Base-by-base conservation (phyloP, 2,113 vertebrate genomes). In the Okapia johnstoni region DNA sequence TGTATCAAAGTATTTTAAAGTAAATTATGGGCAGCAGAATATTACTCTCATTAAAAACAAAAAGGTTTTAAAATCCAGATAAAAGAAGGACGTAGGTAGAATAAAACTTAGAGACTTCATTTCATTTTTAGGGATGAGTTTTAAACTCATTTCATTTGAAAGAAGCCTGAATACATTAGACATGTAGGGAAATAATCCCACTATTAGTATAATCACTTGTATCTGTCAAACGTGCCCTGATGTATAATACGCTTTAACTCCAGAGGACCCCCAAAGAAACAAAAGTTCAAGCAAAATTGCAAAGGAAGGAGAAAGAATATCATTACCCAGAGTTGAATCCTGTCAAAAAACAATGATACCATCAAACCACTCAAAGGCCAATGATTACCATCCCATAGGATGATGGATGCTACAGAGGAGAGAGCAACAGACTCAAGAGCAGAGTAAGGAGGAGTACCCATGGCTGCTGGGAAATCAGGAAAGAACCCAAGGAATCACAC, bases 161-260 rank as follows among this genome's bases (percentile, higher is more conserved):
- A 97, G 92, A 97, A 97, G 52, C 23, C 90, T 97, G 95, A 98
- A 96, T 97, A 87, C 77, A 94, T 98, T 96, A 96, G 94, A 95
- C 90, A 96, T 6, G 1, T 50, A 96, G 83, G 50, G 85, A 98
- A 95, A 91, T 97, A 97, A 96, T 97, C 61, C 57, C n/a, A 61
- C 90, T 88, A 93, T 98, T 97, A 97, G 85, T 91, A 79, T 87
- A 97, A 97, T 93, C 96, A 87, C 83, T 97, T 96, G 90, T 60
- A 96, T 95, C 96, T 98, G 97, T 97, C 97, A 97, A 97, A 87
- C 63, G 57, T 87, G 57, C 80, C 91, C 66, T 96, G 77, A 92
- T 94, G 88, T 73, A 80, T 36, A 89, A 97, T 86, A 93, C 0
- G 17, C 89, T 92, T 96, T 95, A 84, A 96, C 83, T 96, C 92